phyloP scores from a whole-genome alignment of 2,888 invertebrate genomes.

The Zelleria hepariella region DNA sequence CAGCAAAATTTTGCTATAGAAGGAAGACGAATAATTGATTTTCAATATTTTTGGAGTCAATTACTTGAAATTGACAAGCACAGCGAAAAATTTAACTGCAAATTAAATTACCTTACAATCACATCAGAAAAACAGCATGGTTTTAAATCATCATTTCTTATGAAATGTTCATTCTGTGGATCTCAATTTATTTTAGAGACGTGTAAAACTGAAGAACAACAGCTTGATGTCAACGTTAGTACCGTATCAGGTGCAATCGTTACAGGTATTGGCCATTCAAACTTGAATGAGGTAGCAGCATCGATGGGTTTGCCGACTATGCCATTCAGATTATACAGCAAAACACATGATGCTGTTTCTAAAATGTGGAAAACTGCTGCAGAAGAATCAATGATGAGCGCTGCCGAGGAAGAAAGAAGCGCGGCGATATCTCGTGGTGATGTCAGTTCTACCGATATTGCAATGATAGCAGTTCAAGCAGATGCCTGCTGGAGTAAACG shows the following conservation, averaged over 20 bases:
- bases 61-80: background rate
- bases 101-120: background rate
- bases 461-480: slow-evolving; percentile 10
- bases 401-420: too few relatives aligned
- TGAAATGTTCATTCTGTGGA: background rate
- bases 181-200: background rate
- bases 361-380: too few relatives aligned
- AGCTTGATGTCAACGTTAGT: background rate
- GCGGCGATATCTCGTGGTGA: too few relatives aligned
- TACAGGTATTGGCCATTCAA: background rate
- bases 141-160: background rate
- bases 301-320: background rate
- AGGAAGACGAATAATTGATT: background rate
- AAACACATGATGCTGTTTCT: too few relatives aligned
- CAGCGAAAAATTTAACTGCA: background rate
- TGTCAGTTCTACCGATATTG: slow-evolving; percentile 4
- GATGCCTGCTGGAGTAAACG: slow-evolving; percentile 15
- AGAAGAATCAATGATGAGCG: too few relatives aligned
- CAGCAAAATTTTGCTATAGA: background rate
- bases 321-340: background rate
- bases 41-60: background rate
- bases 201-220: background rate
- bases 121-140: background rate
- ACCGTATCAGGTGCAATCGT: background rate
- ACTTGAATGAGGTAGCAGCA: background rate